Evolutionary conservation across 2,113 vertebrate species (phyloP).

Genomic region (Perognathus longimembris): DNA sequence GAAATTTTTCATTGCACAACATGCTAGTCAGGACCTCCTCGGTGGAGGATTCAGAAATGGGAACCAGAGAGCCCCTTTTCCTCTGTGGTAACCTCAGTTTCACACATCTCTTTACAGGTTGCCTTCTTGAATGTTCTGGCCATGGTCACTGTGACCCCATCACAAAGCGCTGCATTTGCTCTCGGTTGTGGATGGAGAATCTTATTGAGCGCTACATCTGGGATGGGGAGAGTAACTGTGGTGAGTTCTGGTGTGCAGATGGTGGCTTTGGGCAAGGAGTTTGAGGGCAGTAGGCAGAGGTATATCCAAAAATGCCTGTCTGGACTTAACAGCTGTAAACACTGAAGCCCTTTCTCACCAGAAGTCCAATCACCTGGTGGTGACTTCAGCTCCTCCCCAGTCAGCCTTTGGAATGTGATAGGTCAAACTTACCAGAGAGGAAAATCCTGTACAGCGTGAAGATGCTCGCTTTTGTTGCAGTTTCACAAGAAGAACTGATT

Average conservation of each 20-base stretch:
- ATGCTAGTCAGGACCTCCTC: not conserved
- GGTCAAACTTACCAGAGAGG: not conserved
- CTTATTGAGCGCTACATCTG: slow-evolving; percentile 88
- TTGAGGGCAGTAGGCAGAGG: not conserved
- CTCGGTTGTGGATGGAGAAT: slow-evolving; percentile 95
- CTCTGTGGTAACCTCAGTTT: not conserved
- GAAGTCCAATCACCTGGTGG: not conserved
- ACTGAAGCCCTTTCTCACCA: not conserved
- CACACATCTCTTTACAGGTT: slow-evolving; percentile 85
- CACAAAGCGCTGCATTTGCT: slow-evolving; percentile 92
- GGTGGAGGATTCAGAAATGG: not conserved
- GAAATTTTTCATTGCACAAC: not conserved
- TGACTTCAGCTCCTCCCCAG: not conserved
- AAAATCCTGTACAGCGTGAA: not conserved
- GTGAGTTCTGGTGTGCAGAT: slow-evolving; percentile 82
- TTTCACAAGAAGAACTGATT: not conserved
- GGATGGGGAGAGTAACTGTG: slow-evolving; percentile 93
- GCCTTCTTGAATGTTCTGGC: slow-evolving; percentile 92
- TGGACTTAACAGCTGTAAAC: not conserved
- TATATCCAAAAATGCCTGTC: not conserved
- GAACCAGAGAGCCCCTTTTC: not conserved
- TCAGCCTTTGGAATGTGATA: not conserved
- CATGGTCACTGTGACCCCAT: slow-evolving; percentile 93
- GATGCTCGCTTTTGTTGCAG: rapidly evolving
- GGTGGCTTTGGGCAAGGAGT: not conserved